Evolutionary conservation across 1,140 invertebrate genomes (phyloP), one percentile per base, ranked within the genome.

Genomic region (Drosophila baimaii): DNA sequence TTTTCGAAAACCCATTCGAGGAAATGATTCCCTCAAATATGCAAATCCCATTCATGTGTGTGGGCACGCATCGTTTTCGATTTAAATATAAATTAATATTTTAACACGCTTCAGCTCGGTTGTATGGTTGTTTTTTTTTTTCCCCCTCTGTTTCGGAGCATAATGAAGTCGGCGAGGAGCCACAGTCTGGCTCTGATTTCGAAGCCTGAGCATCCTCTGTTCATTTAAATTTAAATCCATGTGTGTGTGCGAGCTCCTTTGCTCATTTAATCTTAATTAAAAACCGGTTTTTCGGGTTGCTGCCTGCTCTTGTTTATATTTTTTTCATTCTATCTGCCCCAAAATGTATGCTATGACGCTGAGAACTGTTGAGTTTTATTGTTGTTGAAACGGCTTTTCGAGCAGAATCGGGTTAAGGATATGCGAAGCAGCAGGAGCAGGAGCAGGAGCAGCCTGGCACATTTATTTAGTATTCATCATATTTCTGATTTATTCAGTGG

Each of bases 261-360:
- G 69, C 86, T 83, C 80, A 89, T 89, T 89, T 89, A 89, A 89
- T 89, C 86, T 89, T 89, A 89, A 89, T 89, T 89, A 89, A 89
- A 85, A 89, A 89, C 84, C 84, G 84, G 84, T 89, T 89, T 88
- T 90, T 88, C 68, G 77, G 77, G 83, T 71, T 83, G 54, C 68
- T 55, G 41, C 61, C 61, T 74, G 37, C 57, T 33, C 35, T 57
- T 72, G 78, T 56, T 61, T 65, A 58, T 58, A 55, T 55, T 52
- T 37, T 63, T 75, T 29, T 21, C 27, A 12, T 21, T 44, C 21
- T 72, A 21, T 43, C 35, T 44, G 64, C 74, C 68, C 75, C 44
- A 63, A 77, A 78, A 77, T 43, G 74, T 77, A 58, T 77, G 70
- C 63, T 66, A 71, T 41, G 47, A 43, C 46, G 54, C 68, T n/a